phyloP scores from a whole-genome alignment of 2,113 vertebrate species.

The Opisthocomus hoazin region DNA sequence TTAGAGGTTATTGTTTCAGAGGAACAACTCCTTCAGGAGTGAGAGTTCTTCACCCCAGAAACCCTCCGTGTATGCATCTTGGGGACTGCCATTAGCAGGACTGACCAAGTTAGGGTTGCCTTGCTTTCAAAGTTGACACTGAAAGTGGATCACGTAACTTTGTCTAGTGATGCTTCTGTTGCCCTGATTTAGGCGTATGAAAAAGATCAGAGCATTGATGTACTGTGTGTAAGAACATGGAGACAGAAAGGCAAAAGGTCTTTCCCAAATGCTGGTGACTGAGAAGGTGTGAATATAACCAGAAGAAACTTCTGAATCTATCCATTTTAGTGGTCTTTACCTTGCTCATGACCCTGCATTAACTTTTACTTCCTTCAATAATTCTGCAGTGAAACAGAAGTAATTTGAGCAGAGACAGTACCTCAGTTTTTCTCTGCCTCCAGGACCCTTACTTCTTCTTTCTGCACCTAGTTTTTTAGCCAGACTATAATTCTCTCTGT shows the following conservation, averaged over 20 bases:
- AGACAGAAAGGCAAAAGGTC: neutral
- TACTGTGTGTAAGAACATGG: neutral
- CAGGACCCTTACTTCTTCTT: neutral
- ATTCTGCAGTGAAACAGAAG: neutral
- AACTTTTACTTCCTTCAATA: neutral
- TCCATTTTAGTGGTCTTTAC: neutral
- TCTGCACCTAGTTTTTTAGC: fast-evolving
- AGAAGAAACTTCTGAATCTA: neutral
- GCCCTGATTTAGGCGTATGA: neutral
- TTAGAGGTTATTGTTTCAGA: neutral
- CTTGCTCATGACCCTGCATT: neutral
- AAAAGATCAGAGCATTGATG: neutral
- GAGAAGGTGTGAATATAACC: neutral
- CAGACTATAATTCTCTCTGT: neutral
- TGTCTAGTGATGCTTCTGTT: fast-evolving
- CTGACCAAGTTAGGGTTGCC: neutral
- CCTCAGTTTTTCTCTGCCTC: neutral
- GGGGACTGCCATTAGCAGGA: neutral
- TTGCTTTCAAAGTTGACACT: neutral
- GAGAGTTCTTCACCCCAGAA: neutral
- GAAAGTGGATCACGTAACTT: neutral
- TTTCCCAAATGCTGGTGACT: neutral
- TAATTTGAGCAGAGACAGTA: neutral
- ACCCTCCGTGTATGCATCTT: neutral
- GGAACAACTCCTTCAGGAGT: neutral